Conservation (phyloP, 2,888 invertebrate genomes). For the Drosophila cyrtoloma region DNA sequence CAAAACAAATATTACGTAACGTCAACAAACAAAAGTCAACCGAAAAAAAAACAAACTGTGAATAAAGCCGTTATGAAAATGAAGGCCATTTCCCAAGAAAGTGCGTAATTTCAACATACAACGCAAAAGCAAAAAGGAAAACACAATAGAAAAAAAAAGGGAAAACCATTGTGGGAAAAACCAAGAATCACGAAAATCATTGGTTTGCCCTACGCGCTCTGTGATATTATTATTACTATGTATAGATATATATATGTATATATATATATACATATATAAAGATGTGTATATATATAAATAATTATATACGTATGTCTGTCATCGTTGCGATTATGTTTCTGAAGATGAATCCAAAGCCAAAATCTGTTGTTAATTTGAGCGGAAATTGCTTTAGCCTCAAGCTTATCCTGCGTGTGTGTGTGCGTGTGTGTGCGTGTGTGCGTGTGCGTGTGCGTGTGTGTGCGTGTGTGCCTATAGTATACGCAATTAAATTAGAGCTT, state of each 20-base stretch:
- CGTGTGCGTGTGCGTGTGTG: not conserved
- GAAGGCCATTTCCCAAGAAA: conserved; percentile 54
- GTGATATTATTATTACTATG: conserved; percentile 3
- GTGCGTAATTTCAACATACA: conserved; percentile 53
- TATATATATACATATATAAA: not conserved
- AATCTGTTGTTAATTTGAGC: conserved; percentile 7
- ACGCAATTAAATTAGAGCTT: conserved; percentile 25
- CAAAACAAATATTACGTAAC: not conserved
- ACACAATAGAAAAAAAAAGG: not conserved
- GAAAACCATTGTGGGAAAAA: conserved; percentile 4
- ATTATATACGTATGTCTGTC: not conserved
- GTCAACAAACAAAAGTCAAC: not conserved
- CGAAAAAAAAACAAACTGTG: not conserved
- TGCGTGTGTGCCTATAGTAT: conserved; percentile 9
- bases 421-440: not conserved
- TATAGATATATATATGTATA: not conserved
- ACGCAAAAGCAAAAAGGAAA: conserved; percentile 21
- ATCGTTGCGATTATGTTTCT: conserved; percentile 14
- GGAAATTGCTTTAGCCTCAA: conserved; percentile 15
- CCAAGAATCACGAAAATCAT: conserved; percentile 16
- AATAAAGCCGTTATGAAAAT: conserved; percentile 46
- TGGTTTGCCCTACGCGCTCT: not conserved
- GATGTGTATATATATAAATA: not conserved
- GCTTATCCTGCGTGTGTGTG: not conserved
- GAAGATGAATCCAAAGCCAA: conserved; percentile 1